Percentiles rank a stretch among this genome's conserved stretches.
phyloP scores from a whole-genome alignment of 2,797 vertebrate genomes.

The Diplodus puntazzo region DNA sequence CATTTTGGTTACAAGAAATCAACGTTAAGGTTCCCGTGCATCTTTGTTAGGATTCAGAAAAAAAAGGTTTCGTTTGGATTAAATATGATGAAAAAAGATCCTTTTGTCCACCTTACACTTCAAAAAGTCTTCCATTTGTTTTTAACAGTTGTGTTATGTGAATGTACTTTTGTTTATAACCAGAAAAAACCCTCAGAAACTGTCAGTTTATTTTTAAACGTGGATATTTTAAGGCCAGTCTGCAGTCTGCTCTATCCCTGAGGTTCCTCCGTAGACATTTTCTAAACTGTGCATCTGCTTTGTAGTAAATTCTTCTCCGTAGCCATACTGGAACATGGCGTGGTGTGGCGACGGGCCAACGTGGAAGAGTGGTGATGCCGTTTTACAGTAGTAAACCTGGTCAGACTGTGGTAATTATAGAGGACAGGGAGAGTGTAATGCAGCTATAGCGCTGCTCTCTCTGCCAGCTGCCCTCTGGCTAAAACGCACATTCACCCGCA shows the following conservation, averaged over 20 bases:
- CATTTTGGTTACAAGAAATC: too few species aligned
- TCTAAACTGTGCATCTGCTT: constrained; percentile 19
- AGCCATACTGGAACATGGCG: neutral
- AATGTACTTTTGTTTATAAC: neutral
- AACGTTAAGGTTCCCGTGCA: too few species aligned
- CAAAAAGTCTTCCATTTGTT: neutral
- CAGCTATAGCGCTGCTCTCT: constrained; percentile 60
- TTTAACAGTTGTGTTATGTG: neutral
- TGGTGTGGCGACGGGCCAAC: constrained; percentile 28
- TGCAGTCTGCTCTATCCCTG: neutral
- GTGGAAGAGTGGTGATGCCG: constrained; percentile 25
- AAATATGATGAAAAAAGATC: neutral
- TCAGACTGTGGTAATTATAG: constrained; percentile 72
- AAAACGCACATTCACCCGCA: constrained; percentile 53
- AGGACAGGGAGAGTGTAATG: constrained; percentile 58
- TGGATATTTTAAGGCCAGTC: neutral
- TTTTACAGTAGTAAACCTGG: constrained; percentile 63
- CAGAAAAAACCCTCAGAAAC: neutral
- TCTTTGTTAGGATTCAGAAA: too few species aligned
- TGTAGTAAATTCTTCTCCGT: constrained; percentile 12
- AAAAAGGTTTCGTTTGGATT: too few species aligned
- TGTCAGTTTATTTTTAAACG: neutral
- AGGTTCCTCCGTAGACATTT: constrained; percentile 7
- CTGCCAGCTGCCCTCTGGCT: constrained; percentile 58
- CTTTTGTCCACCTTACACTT: neutral